Percentiles rank a stretch among this genome's conserved stretches.
These are phyloP conservation scores for Corella eumyota DNA, from an alignment of 23 tunicate genomes.

Conservation along the genomic window DNA sequence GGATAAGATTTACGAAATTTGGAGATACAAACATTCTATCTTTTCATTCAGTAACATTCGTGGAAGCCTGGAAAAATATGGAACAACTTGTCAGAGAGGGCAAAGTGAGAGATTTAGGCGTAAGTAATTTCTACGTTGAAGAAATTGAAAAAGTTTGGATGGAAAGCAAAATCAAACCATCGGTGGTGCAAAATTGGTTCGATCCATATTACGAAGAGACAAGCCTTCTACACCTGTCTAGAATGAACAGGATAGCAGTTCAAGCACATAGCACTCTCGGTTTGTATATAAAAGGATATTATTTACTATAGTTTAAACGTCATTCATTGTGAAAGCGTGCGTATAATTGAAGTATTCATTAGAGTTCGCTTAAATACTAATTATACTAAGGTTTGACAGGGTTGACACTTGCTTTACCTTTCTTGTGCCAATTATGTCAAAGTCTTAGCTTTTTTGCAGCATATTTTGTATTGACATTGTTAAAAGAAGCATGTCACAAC, in stretches of 20 bases:
- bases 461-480: too few relatives aligned
- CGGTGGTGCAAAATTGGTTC: conserved; percentile 41
- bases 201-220: conserved; percentile 29
- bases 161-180: conserved; percentile 2
- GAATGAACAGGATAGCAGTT: conserved; percentile 5
- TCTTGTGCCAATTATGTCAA: too few relatives aligned
- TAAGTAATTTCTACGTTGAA: conserved; percentile 21
- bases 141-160: conserved; percentile 17
- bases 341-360: too few relatives aligned
- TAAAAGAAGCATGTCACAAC: too few relatives aligned
- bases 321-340: too few relatives aligned
- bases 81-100: conserved; percentile 23
- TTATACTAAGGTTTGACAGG: too few relatives aligned
- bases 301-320: too few relatives aligned
- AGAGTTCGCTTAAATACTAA: too few relatives aligned
- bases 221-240: not conserved
- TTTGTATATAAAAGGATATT: too few relatives aligned
- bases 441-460: too few relatives aligned
- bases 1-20: not conserved
- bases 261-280: conserved; percentile 20
- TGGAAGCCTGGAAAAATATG: conserved; percentile 34
- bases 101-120: conserved; percentile 12
- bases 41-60: conserved; percentile 12
- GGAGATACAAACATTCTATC: not conserved
- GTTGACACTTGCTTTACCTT: too few relatives aligned